Evolutionary conservation across 1,140 invertebrate species (phyloP), one percentile per base, ranked within the genome.

Genomic region (Drosophila tristis): DNA sequence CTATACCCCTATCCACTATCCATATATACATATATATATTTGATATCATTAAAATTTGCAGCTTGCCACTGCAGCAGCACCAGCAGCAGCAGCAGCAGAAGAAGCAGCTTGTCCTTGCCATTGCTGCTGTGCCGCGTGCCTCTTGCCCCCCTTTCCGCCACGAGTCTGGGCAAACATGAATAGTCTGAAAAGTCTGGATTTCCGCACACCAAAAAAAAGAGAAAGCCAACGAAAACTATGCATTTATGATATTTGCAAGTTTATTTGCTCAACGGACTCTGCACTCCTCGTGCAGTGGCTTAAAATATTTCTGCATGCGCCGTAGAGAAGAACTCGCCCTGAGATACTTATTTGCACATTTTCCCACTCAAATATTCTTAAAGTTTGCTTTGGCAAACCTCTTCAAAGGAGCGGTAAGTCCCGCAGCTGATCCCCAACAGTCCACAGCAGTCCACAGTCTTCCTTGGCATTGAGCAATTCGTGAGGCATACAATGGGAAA

Each of bases 21-120:
- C 56, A 20, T 35, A 65, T 44, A 55, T 50, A 16, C 16, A 16
- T 39, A 48, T 68, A 59, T 70, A 58, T 75, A 61, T 78, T 78
- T 73, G 62, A 86, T 78, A 68, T 87, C 82, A 86, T 86, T 86
- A 87, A 86, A 87, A 86, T 81, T 65, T 80, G 45, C 57, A 80
- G 57, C 60, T 77, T 67, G 56, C 63, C 67, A 53, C 71, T 76
- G 63, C 74, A 76, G 74, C 54, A n/a, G n/a, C n/a, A n/a, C n/a
- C n/a, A n/a, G n/a, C n/a, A 56, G 71, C 66, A 67, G 71, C 66
- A 67, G 65, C 43, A 45, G 62, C 50, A 66, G 61, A 48, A 65
- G 23, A 48, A 68, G 67, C 73, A 68, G 80, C 75, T 71, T 84
- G 78, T 86, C 81, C 81, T 78, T 80, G 73, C 67, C 77, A 63